Evolutionary conservation across 2,888 invertebrate genomes (phyloP).

Genomic region (Cephus spinipes): DNA sequence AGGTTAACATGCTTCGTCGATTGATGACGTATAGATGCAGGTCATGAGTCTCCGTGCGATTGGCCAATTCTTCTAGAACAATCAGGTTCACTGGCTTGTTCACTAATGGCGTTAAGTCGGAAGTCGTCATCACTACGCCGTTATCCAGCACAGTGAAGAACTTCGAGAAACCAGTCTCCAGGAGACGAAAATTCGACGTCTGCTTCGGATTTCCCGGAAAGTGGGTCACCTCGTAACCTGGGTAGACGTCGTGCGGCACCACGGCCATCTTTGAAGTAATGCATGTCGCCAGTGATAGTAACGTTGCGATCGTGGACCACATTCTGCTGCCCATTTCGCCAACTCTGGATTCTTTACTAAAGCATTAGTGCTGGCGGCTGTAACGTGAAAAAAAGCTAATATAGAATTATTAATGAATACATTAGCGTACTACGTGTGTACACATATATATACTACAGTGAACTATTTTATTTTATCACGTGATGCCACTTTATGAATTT

Average conservation of each 20-base stretch:
- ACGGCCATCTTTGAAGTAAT: constrained; percentile 67
- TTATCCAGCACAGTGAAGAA: constrained; percentile 90
- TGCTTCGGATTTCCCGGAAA: constrained; percentile 72
- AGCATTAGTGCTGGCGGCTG: constrained; percentile 50
- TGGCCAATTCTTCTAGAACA: constrained; percentile 84
- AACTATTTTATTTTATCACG: background rate
- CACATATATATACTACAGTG: no score
- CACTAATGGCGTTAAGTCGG: constrained; percentile 84
- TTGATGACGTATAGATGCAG: constrained; percentile 87
- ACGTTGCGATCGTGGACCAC: constrained; percentile 51
- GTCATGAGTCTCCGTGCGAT: constrained; percentile 83
- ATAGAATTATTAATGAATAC: background rate
- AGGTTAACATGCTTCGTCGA: constrained; percentile 83
- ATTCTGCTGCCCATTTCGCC: constrained; percentile 42
- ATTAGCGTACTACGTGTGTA: background rate
- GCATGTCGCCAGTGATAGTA: constrained; percentile 34
- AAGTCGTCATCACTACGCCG: constrained; percentile 91
- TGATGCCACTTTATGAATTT: background rate
- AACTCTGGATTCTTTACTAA: constrained; percentile 45
- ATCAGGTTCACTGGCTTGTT: constrained; percentile 85
- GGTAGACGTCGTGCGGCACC: constrained; percentile 90
- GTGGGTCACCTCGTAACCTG: constrained; percentile 88
- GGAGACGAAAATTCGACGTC: constrained; percentile 73
- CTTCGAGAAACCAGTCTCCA: constrained; percentile 85
- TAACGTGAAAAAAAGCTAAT: background rate